A percentile compares a stretch with the other conserved stretches of the same genome.
These are phyloP conservation scores for Tachina fera DNA, from an alignment of 2,888 invertebrate genomes.

Conservation along the genomic window DNA sequence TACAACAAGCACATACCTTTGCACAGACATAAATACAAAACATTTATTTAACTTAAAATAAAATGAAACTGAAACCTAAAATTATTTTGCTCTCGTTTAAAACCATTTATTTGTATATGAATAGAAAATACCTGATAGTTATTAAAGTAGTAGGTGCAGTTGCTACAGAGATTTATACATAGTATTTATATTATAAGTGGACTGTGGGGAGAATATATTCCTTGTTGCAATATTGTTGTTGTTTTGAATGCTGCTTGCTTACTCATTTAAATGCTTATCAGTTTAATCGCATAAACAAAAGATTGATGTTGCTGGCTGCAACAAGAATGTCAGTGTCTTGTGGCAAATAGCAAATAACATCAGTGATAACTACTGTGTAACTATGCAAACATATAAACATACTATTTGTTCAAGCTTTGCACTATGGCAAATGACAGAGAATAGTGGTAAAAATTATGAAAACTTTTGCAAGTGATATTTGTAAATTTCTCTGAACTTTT, in stretches of 20 bases:
- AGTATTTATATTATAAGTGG: neutral
- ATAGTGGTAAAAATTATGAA: neutral
- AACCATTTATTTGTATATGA: constrained; percentile 28
- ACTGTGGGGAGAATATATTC: constrained; percentile 20
- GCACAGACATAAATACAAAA: neutral
- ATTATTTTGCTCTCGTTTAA: constrained; percentile 29
- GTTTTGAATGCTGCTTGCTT: constrained; percentile 54
- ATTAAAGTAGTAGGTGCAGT: constrained; percentile 19
- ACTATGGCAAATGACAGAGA: constrained; percentile 18
- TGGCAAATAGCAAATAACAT: constrained; percentile 39
- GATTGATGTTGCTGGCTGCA: constrained; percentile 74
- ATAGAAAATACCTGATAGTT: constrained; percentile 5
- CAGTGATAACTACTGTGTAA: constrained; percentile 34
- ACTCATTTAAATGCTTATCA: constrained; percentile 80
- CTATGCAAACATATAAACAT: neutral
- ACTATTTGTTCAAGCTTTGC: constrained; percentile 24
- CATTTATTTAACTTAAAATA: constrained; percentile 6
- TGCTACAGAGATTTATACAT: neutral
- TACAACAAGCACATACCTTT: no score
- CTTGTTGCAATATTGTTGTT: constrained; percentile 40
- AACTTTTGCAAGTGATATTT: no score
- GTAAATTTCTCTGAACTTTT: no score
- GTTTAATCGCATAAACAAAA: constrained; percentile 79
- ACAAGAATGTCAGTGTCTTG: constrained; percentile 30
- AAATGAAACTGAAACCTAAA: constrained; percentile 52